Conservation (phyloP, 2,797 vertebrate genomes). For the Fistularia tabacaria region DNA sequence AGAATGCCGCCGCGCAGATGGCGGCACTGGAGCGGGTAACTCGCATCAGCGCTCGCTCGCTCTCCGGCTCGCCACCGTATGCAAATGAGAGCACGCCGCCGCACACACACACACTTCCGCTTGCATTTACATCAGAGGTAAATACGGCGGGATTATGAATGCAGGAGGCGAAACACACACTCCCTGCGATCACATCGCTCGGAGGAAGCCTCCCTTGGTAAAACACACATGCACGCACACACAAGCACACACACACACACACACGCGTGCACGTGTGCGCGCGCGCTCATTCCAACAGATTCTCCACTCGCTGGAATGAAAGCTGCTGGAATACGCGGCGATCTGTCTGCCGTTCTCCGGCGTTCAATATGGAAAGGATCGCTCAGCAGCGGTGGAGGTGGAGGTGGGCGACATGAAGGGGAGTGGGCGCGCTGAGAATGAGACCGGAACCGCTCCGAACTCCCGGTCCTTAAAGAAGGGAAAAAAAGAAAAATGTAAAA, state of each 20-base stretch:
- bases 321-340: background rate
- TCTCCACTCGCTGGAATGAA: background rate
- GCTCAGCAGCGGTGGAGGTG: background rate
- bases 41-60: background rate
- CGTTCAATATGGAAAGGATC: slow-evolving; percentile 2
- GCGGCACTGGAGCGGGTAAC: background rate
- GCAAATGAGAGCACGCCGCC: background rate
- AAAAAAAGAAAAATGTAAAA: no score
- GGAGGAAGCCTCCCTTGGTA: no score
- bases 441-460: no score
- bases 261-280: background rate
- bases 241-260: background rate
- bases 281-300: background rate
- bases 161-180: no score
- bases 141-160: no score
- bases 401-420: background rate
- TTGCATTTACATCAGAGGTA: no score
- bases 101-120: background rate
- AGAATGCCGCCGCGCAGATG: background rate
- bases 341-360: no score
- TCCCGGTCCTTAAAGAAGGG: no score
- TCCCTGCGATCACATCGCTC: no score
- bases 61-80: no score
- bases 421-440: background rate
- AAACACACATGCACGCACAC: background rate